phyloP scores from a whole-genome alignment of 1,140 invertebrate species.

The Sinonovacula constricta region DNA sequence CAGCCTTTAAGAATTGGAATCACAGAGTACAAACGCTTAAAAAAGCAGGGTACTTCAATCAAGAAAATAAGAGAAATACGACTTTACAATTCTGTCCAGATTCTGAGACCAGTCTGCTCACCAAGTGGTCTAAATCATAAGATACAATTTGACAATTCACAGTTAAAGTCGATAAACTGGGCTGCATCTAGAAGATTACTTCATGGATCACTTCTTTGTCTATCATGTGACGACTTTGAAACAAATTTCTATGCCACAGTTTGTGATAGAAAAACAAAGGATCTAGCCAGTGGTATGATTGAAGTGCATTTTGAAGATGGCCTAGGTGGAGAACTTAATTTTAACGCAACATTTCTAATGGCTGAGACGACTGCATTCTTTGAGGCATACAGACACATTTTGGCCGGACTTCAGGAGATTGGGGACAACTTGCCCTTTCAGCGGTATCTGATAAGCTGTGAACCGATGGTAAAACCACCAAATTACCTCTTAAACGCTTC shows the following conservation, averaged over 20 bases:
- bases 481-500: conserved; percentile 58
- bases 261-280: conserved; percentile 80
- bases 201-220: conserved; percentile 85
- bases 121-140: conserved; percentile 57
- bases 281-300: conserved; percentile 66
- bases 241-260: conserved; percentile 85
- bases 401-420: conserved; percentile 77
- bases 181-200: conserved; percentile 82
- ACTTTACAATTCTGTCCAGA: conserved; percentile 64
- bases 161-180: conserved; percentile 72
- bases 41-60: conserved; percentile 21
- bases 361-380: conserved; percentile 80
- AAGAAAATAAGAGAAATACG: conserved; percentile 56
- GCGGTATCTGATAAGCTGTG: conserved; percentile 70
- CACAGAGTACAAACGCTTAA: conserved; percentile 48
- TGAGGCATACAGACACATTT: conserved; percentile 79
- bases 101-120: conserved; percentile 60
- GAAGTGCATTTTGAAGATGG: conserved; percentile 76
- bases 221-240: conserved; percentile 85
- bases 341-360: conserved; percentile 72
- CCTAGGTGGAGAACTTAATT: conserved; percentile 21
- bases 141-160: conserved; percentile 67
- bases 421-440: conserved; percentile 75
- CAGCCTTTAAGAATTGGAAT: conserved; percentile 77
- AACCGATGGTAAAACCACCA: conserved; percentile 61